A percentile compares a stretch with the other conserved stretches of the same genome.
These are phyloP conservation scores for Tachysurus vachellii DNA, from an alignment of 2,113 vertebrate genomes.

Conservation along the genomic window DNA sequence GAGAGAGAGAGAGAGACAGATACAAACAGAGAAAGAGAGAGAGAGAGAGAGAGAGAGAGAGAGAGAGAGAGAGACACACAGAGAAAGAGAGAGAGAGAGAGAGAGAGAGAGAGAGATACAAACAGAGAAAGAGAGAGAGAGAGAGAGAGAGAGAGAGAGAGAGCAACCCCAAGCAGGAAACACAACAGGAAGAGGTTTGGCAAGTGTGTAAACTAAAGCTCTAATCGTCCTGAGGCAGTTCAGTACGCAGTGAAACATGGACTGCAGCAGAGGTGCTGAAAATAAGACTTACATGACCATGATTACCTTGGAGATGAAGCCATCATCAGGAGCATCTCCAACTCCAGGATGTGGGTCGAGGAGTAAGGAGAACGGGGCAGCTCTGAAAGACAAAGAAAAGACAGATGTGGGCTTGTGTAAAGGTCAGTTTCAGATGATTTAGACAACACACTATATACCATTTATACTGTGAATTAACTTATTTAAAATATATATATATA, in stretches of 20 bases:
- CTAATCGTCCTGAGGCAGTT: neutral
- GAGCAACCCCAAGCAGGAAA: neutral
- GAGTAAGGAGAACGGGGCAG: slow-evolving; percentile 47
- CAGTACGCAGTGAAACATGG: slow-evolving; percentile 56
- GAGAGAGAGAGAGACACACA: neutral
- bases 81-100: too few relatives aligned
- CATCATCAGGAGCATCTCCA: neutral
- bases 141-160: too few relatives aligned
- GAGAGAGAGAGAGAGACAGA: too few relatives aligned
- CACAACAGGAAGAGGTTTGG: slow-evolving; percentile 12
- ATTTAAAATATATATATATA: neutral
- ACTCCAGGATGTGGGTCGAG: neutral
- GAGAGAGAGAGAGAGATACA: too few relatives aligned
- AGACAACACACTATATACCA: neutral
- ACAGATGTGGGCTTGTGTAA: slow-evolving; percentile 46
- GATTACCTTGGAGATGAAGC: slow-evolving; percentile 63
- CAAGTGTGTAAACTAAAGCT: slow-evolving; percentile 37
- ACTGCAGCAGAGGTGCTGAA: slow-evolving; percentile 45
- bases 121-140: too few relatives aligned
- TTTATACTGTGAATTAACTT: neutral
- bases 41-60: too few relatives aligned
- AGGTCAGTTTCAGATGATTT: neutral
- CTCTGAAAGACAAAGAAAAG: neutral
- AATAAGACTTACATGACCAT: slow-evolving; percentile 69
- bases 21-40: too few relatives aligned